phyloP scores from a whole-genome alignment of 92 coral and sea anemone species.

The Heliopora coerulea region DNA sequence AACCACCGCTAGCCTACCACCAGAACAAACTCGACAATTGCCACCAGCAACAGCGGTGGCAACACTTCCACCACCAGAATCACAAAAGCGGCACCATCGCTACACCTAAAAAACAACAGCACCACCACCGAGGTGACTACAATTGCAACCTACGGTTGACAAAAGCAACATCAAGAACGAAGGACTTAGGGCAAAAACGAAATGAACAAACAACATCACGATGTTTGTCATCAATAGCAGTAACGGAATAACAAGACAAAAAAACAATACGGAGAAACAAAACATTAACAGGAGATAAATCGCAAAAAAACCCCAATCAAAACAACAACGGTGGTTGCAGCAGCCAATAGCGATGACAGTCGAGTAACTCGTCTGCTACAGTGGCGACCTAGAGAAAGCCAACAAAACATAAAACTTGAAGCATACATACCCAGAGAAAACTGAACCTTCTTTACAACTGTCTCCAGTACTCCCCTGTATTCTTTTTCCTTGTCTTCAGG shows the following conservation, averaged over 20 bases:
- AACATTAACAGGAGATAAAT: too few species aligned
- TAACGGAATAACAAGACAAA: too few species aligned
- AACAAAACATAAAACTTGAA: neutral
- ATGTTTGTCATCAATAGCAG: too few species aligned
- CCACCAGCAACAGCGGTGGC: neutral
- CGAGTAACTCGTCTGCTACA: too few species aligned
- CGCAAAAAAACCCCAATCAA: too few species aligned
- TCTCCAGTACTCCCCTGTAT: neutral
- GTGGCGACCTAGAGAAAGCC: too few species aligned
- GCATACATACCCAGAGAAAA: conserved; percentile 22
- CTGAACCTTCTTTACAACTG: conserved; percentile 18
- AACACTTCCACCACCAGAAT: neutral
- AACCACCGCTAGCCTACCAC: neutral
- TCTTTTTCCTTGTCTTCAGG: conserved; percentile 18
- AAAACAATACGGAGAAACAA: too few species aligned
- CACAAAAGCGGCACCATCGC: neutral
- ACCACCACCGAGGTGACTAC: neutral
- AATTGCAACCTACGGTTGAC: conserved; percentile 20
- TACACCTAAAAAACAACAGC: neutral
- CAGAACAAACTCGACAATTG: neutral
- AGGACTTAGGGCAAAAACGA: too few species aligned
- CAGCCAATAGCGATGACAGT: too few species aligned
- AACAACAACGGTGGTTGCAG: too few species aligned
- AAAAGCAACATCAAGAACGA: neutral
- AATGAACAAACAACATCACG: too few species aligned